Evolutionary conservation across 2,113 vertebrate species (phyloP).

Genomic region (Pontoporia blainvillei): DNA sequence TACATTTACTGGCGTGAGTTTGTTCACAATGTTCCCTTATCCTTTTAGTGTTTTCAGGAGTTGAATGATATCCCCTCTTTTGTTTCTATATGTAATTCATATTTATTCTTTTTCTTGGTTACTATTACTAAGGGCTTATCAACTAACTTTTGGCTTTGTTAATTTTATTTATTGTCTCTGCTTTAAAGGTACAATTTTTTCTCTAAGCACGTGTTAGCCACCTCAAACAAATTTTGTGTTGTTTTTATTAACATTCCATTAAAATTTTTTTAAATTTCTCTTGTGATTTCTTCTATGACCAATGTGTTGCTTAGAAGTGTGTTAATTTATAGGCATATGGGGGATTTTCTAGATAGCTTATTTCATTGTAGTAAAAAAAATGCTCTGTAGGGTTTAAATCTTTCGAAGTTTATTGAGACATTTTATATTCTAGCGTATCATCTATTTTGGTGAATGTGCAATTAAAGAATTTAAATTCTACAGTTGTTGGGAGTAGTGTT

Average conservation of each 20-base stretch:
- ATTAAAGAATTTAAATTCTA: constrained; percentile 1
- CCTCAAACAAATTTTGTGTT: not conserved
- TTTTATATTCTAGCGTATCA: not conserved
- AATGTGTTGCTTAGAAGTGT: not conserved
- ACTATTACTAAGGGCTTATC: not conserved
- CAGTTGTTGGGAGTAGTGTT: not conserved
- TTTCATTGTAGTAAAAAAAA: not conserved
- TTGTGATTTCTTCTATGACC: not conserved
- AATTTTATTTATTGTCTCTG: not conserved
- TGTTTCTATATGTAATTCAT: not conserved
- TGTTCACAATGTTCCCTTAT: not conserved
- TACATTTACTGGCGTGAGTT: not conserved
- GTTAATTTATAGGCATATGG: not conserved
- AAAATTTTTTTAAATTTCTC: not conserved
- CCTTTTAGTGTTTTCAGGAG: not conserved
- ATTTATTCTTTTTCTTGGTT: not conserved
- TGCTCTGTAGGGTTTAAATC: not conserved
- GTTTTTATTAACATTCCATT: not conserved
- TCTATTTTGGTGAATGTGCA: not conserved
- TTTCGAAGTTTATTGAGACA: not conserved
- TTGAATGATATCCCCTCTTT: not conserved
- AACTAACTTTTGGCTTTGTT: not conserved
- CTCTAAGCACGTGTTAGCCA: not conserved
- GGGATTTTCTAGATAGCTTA: not conserved
- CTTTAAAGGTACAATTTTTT: not conserved